Evolutionary conservation across 2,797 vertebrate genomes (phyloP).

Genomic region (Catostomus latipinnis): DNA sequence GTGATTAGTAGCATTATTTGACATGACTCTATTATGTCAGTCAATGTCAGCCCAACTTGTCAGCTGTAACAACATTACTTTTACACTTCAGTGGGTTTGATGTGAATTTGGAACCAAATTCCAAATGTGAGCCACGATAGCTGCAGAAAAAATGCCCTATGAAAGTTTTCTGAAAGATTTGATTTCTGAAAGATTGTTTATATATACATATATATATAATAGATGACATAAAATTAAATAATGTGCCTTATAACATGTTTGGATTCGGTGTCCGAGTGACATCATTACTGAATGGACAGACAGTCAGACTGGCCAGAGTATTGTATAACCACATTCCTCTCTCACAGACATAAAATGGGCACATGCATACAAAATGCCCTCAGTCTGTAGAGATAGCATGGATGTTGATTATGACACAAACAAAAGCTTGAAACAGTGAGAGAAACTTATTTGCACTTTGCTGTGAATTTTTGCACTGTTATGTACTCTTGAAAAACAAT

Average conservation of each 20-base stretch:
- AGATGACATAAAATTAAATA: no score
- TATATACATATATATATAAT: no score
- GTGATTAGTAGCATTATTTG: slow-evolving; percentile 44
- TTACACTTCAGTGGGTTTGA: neutral
- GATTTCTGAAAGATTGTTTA: no score
- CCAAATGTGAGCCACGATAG: slow-evolving; percentile 15
- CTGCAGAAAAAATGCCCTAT: neutral
- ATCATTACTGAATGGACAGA: slow-evolving; percentile 53
- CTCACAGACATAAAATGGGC: slow-evolving; percentile 17
- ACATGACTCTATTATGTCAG: no score
- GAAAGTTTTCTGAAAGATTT: neutral
- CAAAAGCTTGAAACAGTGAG: no score
- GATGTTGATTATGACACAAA: neutral
- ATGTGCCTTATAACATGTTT: no score
- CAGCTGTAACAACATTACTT: no score
- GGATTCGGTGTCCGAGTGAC: neutral
- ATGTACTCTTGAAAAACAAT: no score
- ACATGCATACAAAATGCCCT: neutral
- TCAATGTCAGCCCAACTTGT: no score
- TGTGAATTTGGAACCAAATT: slow-evolving; percentile 11
- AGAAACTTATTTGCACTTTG: no score
- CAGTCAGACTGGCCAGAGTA: slow-evolving; percentile 19
- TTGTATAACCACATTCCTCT: slow-evolving; percentile 37
- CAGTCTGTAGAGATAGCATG: neutral
- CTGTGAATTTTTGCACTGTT: no score